phyloP scores from a whole-genome alignment of 2,888 invertebrate genomes.

The Luffia ferchaultella region DNA sequence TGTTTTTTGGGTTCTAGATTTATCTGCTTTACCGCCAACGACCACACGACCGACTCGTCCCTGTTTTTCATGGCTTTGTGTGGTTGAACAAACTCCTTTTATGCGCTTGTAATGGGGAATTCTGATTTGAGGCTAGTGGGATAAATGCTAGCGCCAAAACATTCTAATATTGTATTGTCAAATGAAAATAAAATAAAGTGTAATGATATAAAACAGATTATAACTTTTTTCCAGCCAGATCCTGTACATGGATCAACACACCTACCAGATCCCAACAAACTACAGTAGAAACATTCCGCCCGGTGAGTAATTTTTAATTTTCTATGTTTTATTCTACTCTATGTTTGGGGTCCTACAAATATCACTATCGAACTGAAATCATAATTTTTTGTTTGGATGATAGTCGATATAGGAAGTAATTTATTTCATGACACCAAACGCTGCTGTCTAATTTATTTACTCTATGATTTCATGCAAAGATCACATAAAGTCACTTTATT shows the following conservation, averaged over 20 bases:
- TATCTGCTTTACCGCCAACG: background rate
- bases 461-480: background rate
- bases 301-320: conserved; percentile 37
- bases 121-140: background rate
- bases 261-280: conserved; percentile 52
- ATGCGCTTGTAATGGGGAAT: background rate
- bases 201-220: background rate
- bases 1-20: too few relatives aligned
- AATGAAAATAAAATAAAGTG: background rate
- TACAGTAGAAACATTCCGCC: conserved; percentile 63
- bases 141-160: background rate
- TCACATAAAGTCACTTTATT: background rate
- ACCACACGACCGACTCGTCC: background rate
- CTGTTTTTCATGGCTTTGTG: background rate
- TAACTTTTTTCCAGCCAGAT: conserved; percentile 55
- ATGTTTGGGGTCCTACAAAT: too few relatives aligned
- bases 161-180: background rate
- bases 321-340: background rate
- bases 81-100: background rate
- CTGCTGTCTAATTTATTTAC: background rate
- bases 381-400: background rate
- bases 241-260: conserved; percentile 60
- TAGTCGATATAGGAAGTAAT: background rate
- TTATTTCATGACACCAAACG: background rate
- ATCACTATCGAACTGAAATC: background rate